phyloP scores from a whole-genome alignment of 2,113 vertebrate genomes.

The Indicator maculatus region DNA sequence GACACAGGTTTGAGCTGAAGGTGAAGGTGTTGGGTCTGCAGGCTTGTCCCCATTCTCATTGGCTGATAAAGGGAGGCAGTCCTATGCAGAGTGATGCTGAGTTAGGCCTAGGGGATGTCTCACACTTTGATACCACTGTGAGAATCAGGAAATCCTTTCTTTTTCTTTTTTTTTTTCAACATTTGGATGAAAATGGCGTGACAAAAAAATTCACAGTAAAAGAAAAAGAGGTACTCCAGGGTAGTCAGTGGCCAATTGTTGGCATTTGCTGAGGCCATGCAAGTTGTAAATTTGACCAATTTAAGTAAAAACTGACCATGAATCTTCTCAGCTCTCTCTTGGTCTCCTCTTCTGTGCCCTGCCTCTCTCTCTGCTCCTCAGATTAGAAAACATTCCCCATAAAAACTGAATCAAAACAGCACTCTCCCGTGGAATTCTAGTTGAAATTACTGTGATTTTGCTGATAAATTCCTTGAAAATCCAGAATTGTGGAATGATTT shows the following conservation, averaged over 20 bases:
- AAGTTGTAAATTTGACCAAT: neutral
- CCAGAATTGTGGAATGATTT: slow-evolving; percentile 7
- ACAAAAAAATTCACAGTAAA: neutral
- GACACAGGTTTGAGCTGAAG: neutral
- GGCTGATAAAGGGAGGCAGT: rapidly evolving
- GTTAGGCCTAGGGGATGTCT: neutral
- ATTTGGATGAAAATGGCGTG: neutral
- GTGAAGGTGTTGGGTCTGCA: neutral
- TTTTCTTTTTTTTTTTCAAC: neutral
- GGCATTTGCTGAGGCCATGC: neutral
- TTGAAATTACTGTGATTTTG: neutral
- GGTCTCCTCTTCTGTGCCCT: neutral
- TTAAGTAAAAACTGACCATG: neutral
- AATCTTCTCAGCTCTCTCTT: neutral
- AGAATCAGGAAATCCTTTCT: neutral
- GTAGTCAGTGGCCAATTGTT: neutral
- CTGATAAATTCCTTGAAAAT: slow-evolving; percentile 15
- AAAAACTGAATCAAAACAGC: neutral
- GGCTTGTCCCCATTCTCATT: rapidly evolving
- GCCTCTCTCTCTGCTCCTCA: neutral
- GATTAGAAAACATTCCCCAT: neutral
- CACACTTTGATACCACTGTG: neutral
- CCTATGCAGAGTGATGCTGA: rapidly evolving
- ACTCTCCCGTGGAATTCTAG: neutral
- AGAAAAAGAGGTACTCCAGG: neutral